Percentiles rank a stretch among this genome's conserved stretches.
Evolutionary conservation across 1,140 invertebrate species (phyloP).

Genomic region (Drosophila pallidifrons): DNA sequence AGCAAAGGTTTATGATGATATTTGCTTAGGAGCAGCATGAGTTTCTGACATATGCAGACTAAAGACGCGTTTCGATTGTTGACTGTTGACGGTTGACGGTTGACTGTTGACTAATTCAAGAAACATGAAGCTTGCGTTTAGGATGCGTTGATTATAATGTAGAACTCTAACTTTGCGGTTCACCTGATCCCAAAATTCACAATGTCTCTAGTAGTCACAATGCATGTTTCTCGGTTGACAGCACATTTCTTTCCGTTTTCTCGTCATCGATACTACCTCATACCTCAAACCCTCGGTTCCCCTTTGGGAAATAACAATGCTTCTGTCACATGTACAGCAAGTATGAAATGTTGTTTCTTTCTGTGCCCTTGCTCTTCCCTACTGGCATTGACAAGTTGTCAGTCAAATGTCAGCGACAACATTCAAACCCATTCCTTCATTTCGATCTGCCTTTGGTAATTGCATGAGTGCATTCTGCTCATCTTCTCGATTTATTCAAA

Average conservation of each 20-base stretch:
- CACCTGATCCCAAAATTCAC: not conserved
- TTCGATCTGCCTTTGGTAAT: conserved; percentile 48
- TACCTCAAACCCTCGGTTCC: no score
- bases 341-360: not conserved
- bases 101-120: conserved; percentile 52
- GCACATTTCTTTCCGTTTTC: conserved; percentile 51
- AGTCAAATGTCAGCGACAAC: conserved; percentile 73
- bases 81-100: conserved; percentile 18
- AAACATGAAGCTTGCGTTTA: conserved; percentile 46
- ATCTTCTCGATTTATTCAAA: conserved; percentile 56
- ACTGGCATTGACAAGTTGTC: conserved; percentile 78
- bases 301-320: conserved; percentile 11
- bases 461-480: conserved; percentile 72
- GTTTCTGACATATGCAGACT: conserved; percentile 54
- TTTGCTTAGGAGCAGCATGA: conserved; percentile 27
- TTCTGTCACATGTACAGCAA: not conserved
- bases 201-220: not conserved
- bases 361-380: not conserved
- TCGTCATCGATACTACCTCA: conserved; percentile 9
- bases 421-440: conserved; percentile 38
- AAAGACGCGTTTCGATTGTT: conserved; percentile 28
- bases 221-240: conserved; percentile 34
- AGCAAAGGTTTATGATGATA: conserved; percentile 3
- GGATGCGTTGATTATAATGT: conserved; percentile 15
- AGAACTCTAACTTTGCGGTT: not conserved